A percentile compares a stretch with the other conserved stretches of the same genome.
phyloP scores from a whole-genome alignment of 2,888 invertebrate species.

The Melinaea menophilus region DNA sequence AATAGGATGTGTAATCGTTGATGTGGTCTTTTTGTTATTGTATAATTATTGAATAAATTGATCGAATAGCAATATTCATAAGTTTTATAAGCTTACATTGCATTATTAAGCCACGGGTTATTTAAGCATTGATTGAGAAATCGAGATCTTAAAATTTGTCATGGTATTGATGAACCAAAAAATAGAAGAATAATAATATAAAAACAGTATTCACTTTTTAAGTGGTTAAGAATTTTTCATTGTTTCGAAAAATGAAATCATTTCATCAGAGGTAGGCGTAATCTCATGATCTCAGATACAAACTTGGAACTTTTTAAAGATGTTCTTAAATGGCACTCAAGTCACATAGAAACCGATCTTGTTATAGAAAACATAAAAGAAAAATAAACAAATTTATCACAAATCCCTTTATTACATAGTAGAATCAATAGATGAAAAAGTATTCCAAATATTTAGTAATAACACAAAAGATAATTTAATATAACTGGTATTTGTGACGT shows the following conservation, averaged over 20 bases:
- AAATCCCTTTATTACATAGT: conserved; percentile 53
- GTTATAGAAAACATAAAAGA: conserved; percentile 53
- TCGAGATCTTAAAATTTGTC: too few relatives aligned
- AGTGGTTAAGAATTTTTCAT: conserved; percentile 16
- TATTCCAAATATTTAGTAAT: conserved; percentile 17
- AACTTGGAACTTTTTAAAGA: conserved; percentile 45
- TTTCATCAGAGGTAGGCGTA: conserved; percentile 35
- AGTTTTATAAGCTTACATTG: too few relatives aligned
- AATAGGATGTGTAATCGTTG: too few relatives aligned
- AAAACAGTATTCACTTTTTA: background rate
- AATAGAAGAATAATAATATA: too few relatives aligned
- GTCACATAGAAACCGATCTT: conserved; percentile 48
- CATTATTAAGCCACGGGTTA: too few relatives aligned
- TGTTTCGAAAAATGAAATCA: conserved; percentile 39
- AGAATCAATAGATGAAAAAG: conserved; percentile 37
- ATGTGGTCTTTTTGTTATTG: too few relatives aligned
- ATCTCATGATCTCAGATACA: conserved; percentile 57
- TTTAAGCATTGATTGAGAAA: too few relatives aligned
- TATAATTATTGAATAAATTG: too few relatives aligned
- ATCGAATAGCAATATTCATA: too few relatives aligned
- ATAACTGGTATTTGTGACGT: conserved; percentile 36
- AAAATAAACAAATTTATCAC: conserved; percentile 52
- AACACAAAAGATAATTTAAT: conserved; percentile 33
- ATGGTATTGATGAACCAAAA: too few relatives aligned
- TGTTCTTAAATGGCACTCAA: conserved; percentile 60